phyloP scores from a whole-genome alignment of 2,113 vertebrate genomes.

The Mastomys natalensis region DNA sequence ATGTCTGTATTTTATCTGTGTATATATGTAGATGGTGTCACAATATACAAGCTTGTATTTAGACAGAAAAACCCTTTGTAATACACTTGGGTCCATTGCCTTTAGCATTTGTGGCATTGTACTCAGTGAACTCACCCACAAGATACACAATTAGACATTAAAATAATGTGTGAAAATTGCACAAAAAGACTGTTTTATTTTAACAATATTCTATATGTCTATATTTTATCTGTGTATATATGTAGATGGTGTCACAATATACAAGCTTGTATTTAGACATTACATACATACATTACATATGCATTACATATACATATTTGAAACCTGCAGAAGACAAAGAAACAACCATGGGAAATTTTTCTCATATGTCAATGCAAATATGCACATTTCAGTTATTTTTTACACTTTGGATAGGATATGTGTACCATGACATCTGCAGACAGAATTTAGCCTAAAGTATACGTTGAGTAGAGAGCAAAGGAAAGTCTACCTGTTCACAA shows the following conservation, averaged over 20 bases:
- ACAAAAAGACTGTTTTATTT: neutral
- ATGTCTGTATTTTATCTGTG: neutral
- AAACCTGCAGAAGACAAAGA: neutral
- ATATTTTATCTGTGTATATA: neutral
- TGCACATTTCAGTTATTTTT: neutral
- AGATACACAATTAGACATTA: neutral
- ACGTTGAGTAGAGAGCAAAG: slow-evolving; percentile 9
- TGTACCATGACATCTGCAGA: neutral
- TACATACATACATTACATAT: too few species aligned
- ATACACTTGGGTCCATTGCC: neutral
- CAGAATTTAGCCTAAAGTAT: neutral
- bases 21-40: neutral
- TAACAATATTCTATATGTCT: neutral
- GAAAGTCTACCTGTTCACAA: slow-evolving; percentile 2
- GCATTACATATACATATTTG: too few species aligned
- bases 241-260: neutral
- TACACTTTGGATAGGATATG: neutral
- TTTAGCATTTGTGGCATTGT: neutral
- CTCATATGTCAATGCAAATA: neutral
- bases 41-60: neutral
- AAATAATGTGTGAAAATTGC: neutral
- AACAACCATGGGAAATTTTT: neutral
- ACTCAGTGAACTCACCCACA: neutral
- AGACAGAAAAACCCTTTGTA: too few species aligned
- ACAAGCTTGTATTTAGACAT: neutral